Conservation (phyloP, 2,888 invertebrate species). For the Apodemia mormo region DNA sequence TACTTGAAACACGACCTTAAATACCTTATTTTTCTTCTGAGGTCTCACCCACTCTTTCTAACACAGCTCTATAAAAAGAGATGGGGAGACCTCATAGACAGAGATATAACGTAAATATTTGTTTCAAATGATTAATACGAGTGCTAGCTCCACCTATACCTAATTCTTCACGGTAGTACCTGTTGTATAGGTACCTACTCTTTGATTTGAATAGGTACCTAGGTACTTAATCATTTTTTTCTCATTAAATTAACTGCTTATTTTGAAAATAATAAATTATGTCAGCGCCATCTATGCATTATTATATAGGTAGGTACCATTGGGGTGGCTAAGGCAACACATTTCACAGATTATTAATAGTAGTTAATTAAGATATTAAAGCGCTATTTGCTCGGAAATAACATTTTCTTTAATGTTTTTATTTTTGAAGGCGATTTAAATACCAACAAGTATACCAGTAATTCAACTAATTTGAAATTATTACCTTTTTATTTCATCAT, state of each 20-base stretch:
- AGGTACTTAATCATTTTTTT: too few relatives aligned
- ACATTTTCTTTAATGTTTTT: neutral
- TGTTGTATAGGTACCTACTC: too few relatives aligned
- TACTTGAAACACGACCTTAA: too few relatives aligned
- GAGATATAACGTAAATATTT: too few relatives aligned
- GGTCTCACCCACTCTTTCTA: too few relatives aligned
- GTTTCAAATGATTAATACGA: too few relatives aligned
- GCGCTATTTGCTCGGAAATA: neutral
- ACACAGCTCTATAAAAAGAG: too few relatives aligned
- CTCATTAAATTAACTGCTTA: neutral
- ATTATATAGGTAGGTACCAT: neutral
- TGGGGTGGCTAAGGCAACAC: neutral
- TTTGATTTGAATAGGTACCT: too few relatives aligned
- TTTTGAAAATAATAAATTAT: neutral
- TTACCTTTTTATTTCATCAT: neutral
- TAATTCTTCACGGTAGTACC: too few relatives aligned
- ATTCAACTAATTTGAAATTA: neutral
- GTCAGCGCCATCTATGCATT: neutral
- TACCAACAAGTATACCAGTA: neutral
- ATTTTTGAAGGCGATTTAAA: neutral
- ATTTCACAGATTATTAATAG: neutral
- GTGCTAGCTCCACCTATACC: too few relatives aligned
- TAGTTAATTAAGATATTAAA: neutral
- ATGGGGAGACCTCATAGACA: too few relatives aligned
- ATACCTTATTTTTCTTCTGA: too few relatives aligned